A percentile compares a stretch with the other conserved stretches of the same genome.
Conservation (phyloP, 2,888 invertebrate genomes). For the Nebria salina region DNA sequence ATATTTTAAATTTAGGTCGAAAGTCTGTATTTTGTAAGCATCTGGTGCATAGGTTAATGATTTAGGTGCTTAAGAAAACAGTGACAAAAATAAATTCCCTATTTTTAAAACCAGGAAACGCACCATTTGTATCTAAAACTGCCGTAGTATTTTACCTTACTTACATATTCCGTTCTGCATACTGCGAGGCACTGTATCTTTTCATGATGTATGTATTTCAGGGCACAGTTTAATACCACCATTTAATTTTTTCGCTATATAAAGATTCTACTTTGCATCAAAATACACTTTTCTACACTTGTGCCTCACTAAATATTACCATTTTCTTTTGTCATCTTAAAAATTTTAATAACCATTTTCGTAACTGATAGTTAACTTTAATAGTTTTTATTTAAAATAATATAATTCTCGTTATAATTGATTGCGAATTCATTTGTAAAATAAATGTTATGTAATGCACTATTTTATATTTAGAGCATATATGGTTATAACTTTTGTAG, state of each 20-base stretch:
- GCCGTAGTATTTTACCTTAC: background rate
- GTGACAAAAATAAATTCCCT: background rate
- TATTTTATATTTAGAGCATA: no score
- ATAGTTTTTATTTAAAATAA: no score
- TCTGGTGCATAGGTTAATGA: background rate
- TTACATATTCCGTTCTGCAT: background rate
- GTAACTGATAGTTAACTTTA: no score
- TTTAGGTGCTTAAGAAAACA: background rate
- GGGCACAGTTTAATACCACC: background rate
- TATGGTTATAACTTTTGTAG: no score
- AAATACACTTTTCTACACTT: background rate
- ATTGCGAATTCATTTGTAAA: no score
- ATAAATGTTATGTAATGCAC: no score
- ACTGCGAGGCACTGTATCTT: background rate
- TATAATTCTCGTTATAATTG: no score
- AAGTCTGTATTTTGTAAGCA: background rate
- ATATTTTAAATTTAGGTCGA: background rate
- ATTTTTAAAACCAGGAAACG: background rate
- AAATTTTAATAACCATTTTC: background rate
- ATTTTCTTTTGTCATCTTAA: background rate
- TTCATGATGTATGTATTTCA: background rate
- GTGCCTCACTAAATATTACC: background rate
- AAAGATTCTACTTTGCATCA: background rate
- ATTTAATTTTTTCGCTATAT: background rate
- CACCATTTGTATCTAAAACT: slow-evolving; percentile 1